A percentile compares a stretch with the other conserved stretches of the same genome.
Evolutionary conservation across 2,888 invertebrate genomes (phyloP).

Genomic region (Gerris lacustris): DNA sequence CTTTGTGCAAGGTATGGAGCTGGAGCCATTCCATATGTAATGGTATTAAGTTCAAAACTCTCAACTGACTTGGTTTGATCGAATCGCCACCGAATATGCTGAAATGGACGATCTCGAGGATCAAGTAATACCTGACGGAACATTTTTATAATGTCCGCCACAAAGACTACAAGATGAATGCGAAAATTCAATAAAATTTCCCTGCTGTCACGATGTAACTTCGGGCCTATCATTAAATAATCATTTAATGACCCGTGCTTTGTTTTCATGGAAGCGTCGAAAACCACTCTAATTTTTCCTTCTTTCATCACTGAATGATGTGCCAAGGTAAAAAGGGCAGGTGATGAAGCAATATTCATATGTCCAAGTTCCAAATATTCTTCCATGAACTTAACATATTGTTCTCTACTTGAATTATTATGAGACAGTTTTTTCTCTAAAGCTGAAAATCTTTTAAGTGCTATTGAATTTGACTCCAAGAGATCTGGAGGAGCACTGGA

Average conservation of each 20-base stretch:
- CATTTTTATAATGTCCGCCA: conserved; percentile 30
- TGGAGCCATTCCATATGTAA: conserved; percentile 16
- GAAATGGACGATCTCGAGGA: conserved; percentile 23
- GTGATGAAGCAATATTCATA: conserved; percentile 21
- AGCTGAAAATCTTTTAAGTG: conserved; percentile 16
- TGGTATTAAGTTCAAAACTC: conserved; percentile 24
- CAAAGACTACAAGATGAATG: conserved; percentile 25
- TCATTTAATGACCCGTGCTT: conserved; percentile 24
- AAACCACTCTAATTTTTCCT: conserved; percentile 28
- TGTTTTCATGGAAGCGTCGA: conserved; percentile 28
- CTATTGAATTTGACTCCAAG: conserved; percentile 13
- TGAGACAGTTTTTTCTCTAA: conserved; percentile 15
- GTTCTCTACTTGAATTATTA: not conserved
- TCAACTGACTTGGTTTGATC: conserved; percentile 16
- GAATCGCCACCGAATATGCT: conserved; percentile 26
- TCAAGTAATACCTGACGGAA: conserved; percentile 29
- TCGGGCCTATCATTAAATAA: conserved; percentile 27
- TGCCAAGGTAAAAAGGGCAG: conserved; percentile 16
- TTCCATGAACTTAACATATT: conserved; percentile 25
- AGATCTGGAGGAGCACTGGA: not conserved
- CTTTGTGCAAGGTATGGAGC: conserved; percentile 25
- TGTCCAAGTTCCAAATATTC: conserved; percentile 28
- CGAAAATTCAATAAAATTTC: conserved; percentile 27
- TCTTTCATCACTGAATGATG: conserved; percentile 27
- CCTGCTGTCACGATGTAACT: conserved; percentile 29